A percentile compares a stretch with the other conserved stretches of the same genome.
These are phyloP conservation scores for Pseudochaenichthys georgianus DNA, from an alignment of 2,797 vertebrate species.

Conservation along the genomic window DNA sequence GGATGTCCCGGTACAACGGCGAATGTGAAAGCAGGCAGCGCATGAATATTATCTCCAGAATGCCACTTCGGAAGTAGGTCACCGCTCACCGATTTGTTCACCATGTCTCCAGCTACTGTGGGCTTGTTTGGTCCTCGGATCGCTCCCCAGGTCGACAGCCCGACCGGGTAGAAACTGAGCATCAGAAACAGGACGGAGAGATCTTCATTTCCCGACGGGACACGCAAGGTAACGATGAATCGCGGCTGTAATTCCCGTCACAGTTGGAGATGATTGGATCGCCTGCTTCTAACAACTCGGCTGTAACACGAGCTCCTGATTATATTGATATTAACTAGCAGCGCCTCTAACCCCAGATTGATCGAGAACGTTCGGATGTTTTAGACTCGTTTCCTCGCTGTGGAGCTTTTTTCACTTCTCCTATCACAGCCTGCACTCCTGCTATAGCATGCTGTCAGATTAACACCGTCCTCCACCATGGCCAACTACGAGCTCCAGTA, in stretches of 20 bases:
- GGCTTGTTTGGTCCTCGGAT: constrained; percentile 70
- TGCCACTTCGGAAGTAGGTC: constrained; percentile 90
- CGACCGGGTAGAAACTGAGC: constrained; percentile 45
- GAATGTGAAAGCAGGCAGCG: constrained; percentile 82
- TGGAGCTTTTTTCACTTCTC: constrained; percentile 57
- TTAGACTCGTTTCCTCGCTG: constrained; percentile 38
- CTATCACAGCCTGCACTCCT: constrained; percentile 53
- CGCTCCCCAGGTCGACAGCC: constrained; percentile 64
- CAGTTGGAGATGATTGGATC: constrained; percentile 65
- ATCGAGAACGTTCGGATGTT: constrained; percentile 49
- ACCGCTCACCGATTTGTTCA: constrained; percentile 83
- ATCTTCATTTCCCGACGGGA: constrained; percentile 54
- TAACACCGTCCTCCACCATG: constrained; percentile 60
- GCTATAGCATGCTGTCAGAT: constrained; percentile 73
- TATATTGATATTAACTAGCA: constrained; percentile 31
- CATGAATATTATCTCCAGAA: constrained; percentile 86
- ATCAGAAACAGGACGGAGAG: constrained; percentile 7
- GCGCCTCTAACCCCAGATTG: constrained; percentile 23
- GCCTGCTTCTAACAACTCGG: constrained; percentile 51
- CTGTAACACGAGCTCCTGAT: constrained; percentile 38
- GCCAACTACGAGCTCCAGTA: constrained; percentile 67
- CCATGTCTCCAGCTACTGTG: constrained; percentile 80
- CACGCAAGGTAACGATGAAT: constrained; percentile 64
- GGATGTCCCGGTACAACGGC: constrained; percentile 84
- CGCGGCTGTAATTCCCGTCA: constrained; percentile 60